Conservation (phyloP, 1,140 invertebrate genomes). For the Ericerus pela region DNA sequence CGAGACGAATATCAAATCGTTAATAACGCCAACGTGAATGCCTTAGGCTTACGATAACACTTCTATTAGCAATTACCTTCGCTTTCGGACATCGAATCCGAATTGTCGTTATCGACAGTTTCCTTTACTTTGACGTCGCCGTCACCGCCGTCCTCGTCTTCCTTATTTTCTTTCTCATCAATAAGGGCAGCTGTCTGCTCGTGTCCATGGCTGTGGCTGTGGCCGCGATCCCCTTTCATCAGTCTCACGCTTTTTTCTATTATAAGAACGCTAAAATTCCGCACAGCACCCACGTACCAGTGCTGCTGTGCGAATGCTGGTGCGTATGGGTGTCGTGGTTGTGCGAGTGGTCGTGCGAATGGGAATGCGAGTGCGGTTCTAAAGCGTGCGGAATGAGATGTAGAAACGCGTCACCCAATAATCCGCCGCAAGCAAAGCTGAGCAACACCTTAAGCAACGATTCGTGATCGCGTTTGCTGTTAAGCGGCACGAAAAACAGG, state of each 20-base stretch:
- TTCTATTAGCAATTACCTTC: not conserved
- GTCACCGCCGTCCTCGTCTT: not conserved
- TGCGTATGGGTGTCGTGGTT: slow-evolving; percentile 36
- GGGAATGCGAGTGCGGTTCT: slow-evolving; percentile 39
- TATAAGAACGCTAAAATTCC: slow-evolving; percentile 85
- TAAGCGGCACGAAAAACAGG: slow-evolving; percentile 82
- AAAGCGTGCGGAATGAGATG: slow-evolving; percentile 93
- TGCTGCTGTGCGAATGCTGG: slow-evolving; percentile 36
- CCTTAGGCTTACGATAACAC: not conserved
- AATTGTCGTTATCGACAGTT: not conserved
- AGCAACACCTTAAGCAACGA: slow-evolving; percentile 75
- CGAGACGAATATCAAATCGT: not conserved
- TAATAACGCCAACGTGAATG: not conserved
- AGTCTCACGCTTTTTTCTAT: slow-evolving; percentile 86
- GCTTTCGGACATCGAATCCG: not conserved
- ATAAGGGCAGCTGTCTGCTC: not conserved
- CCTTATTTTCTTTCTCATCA: not conserved
- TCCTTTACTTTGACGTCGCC: not conserved
- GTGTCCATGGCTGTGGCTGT: slow-evolving; percentile 28
- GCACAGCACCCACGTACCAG: slow-evolving; percentile 71
- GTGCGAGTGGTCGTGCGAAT: slow-evolving; percentile 36
- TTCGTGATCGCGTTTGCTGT: slow-evolving; percentile 68
- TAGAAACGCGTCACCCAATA: slow-evolving; percentile 89
- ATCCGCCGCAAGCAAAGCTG: slow-evolving; percentile 86
- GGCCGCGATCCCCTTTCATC: slow-evolving; percentile 65